Percentiles rank a stretch among this genome's conserved stretches.
Evolutionary conservation across 2,888 invertebrate species (phyloP).

Genomic region (Orthonevra nobilis): DNA sequence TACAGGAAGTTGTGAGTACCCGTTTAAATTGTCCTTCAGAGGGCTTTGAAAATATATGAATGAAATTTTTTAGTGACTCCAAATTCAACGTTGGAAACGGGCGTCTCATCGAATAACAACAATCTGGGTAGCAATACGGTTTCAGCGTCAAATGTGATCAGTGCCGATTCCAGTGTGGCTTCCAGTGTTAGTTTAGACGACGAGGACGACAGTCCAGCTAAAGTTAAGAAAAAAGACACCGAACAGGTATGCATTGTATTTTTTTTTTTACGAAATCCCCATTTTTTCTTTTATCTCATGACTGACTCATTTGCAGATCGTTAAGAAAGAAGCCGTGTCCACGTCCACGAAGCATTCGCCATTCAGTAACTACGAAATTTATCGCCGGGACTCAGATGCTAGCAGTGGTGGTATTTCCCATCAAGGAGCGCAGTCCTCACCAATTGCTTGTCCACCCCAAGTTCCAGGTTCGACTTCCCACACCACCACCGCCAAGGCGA

Average conservation of each 20-base stretch:
- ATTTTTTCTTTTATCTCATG: not conserved
- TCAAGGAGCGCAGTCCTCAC: constrained; percentile 71
- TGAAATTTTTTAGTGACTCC: constrained; percentile 79
- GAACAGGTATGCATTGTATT: constrained; percentile 74
- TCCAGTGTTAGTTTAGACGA: constrained; percentile 80
- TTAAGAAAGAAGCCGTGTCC: constrained; percentile 80
- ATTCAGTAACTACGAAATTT: constrained; percentile 77
- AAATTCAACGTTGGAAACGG: constrained; percentile 79
- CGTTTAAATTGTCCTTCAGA: no score
- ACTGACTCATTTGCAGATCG: constrained; percentile 72
- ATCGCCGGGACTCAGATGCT: constrained; percentile 74
- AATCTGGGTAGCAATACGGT: constrained; percentile 89
- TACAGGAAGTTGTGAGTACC: constrained; percentile 78
- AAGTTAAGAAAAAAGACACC: constrained; percentile 80
- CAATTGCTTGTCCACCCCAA: constrained; percentile 36
- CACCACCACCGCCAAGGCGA: constrained; percentile 35
- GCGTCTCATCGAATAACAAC: constrained; percentile 83
- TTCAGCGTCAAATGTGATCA: constrained; percentile 80
- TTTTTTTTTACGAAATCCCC: not conserved
- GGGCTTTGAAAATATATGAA: no score
- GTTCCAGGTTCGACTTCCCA: constrained; percentile 52
- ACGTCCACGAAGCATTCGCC: constrained; percentile 79
- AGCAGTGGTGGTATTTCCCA: constrained; percentile 71
- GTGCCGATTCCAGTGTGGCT: constrained; percentile 81
- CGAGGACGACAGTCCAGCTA: constrained; percentile 79